These are phyloP conservation scores for Drosophila murphyi DNA, from an alignment of 1,140 invertebrate genomes.

Conservation along the genomic window DNA sequence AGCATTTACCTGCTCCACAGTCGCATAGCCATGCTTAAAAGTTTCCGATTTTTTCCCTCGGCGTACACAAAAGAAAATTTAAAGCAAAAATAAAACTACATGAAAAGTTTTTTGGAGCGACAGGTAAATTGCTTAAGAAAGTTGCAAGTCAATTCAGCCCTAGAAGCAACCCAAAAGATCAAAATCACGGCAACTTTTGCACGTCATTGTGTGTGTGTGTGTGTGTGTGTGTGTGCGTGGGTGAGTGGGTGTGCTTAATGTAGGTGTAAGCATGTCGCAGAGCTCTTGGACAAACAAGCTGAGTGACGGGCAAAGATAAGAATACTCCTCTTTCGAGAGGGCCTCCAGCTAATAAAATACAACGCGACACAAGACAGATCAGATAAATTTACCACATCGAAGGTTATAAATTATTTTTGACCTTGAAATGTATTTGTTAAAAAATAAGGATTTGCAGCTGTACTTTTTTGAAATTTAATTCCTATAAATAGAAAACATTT, in stretches of 20 bases:
- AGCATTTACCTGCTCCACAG: constrained; percentile 28
- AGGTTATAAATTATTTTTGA: too few relatives aligned
- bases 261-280: not conserved
- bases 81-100: constrained; percentile 10
- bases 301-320: constrained; percentile 26
- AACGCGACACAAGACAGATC: not conserved
- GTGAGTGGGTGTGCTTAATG: constrained; percentile 1
- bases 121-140: constrained; percentile 64
- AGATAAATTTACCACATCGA: too few relatives aligned
- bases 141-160: constrained; percentile 69
- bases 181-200: constrained; percentile 54
- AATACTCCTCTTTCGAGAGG: constrained; percentile 3
- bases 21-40: constrained; percentile 19
- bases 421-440: too few relatives aligned
- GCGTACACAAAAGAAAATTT: not conserved
- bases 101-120: constrained; percentile 42
- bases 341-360: constrained; percentile 25
- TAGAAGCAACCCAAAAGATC: constrained; percentile 65
- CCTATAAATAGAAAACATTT: too few relatives aligned
- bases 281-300: constrained; percentile 18
- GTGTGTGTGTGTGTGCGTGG: constrained; percentile 8
- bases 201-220: constrained; percentile 28
- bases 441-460: too few relatives aligned
- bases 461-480: too few relatives aligned
- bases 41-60: constrained; percentile 10